These are phyloP conservation scores for Pyrgus malvae DNA, from an alignment of 2,888 invertebrate genomes.

Conservation along the genomic window DNA sequence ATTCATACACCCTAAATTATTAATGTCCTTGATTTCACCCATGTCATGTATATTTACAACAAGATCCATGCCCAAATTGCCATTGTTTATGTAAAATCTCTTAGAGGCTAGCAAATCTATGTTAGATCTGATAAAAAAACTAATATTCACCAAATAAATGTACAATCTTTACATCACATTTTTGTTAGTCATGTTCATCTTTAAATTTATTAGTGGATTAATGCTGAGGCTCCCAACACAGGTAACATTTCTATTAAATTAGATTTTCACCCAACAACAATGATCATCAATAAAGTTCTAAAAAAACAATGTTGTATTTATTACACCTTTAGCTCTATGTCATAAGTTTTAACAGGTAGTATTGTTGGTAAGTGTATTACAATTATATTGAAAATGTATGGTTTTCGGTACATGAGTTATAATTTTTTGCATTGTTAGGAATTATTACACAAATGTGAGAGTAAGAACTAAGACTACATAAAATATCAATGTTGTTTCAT, in stretches of 20 bases:
- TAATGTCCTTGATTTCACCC: slow-evolving; percentile 14
- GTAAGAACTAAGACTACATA: no score
- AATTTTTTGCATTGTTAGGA: not conserved
- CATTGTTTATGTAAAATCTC: not conserved
- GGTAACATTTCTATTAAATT: not conserved
- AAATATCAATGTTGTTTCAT: no score
- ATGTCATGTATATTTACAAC: not conserved
- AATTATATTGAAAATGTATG: not conserved
- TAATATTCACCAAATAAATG: no score
- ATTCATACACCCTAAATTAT: slow-evolving; percentile 27
- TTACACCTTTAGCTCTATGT: slow-evolving; percentile 25
- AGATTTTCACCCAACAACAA: not conserved
- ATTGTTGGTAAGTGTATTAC: slow-evolving; percentile 11
- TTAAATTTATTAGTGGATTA: no score
- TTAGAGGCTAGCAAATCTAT: no score
- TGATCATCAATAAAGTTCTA: slow-evolving; percentile 4
- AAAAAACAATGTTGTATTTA: slow-evolving; percentile 27
- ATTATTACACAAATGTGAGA: no score
- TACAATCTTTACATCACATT: no score
- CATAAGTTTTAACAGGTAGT: not conserved
- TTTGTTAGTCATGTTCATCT: no score
- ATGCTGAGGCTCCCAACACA: no score
- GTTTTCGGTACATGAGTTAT: not conserved
- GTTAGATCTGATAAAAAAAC: no score
- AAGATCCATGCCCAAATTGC: not conserved